Percentiles rank a stretch among this genome's conserved stretches.
Evolutionary conservation across 2,797 vertebrate species (phyloP).

Genomic region (Crypturellus tataupa): DNA sequence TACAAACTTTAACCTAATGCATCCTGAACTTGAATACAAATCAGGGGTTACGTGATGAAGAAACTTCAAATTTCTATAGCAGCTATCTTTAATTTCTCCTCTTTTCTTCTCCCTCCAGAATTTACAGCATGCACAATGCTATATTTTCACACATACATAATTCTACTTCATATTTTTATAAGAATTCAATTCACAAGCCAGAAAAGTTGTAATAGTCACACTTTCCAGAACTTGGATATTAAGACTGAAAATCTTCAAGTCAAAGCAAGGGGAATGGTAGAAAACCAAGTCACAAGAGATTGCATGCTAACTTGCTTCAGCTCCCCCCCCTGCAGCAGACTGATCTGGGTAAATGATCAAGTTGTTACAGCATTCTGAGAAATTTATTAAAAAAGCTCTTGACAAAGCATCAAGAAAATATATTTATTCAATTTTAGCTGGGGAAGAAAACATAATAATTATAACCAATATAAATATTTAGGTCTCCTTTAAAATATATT

Average conservation of each 20-base stretch:
- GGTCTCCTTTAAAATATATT: background rate
- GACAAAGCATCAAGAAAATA: background rate
- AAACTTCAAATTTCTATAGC: background rate
- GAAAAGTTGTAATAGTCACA: background rate
- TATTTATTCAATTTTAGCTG: background rate
- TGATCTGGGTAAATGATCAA: background rate
- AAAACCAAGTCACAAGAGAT: rapidly evolving
- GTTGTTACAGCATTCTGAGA: background rate
- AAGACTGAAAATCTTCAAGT: background rate
- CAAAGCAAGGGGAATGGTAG: background rate
- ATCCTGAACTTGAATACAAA: background rate
- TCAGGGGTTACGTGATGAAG: background rate
- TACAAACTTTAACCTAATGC: background rate
- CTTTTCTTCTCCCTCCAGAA: background rate
- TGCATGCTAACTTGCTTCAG: background rate
- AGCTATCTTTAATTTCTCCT: background rate
- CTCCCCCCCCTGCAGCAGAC: background rate
- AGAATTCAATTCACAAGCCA: background rate
- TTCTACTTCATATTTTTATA: background rate
- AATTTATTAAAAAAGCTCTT: background rate
- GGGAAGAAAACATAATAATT: conserved; percentile 7
- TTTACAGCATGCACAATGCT: background rate
- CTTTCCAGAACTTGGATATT: background rate
- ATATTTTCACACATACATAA: background rate
- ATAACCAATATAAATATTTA: background rate